These are phyloP conservation scores for Psylliodes chrysocephalus DNA, from an alignment of 2,888 invertebrate species.

Conservation along the genomic window DNA sequence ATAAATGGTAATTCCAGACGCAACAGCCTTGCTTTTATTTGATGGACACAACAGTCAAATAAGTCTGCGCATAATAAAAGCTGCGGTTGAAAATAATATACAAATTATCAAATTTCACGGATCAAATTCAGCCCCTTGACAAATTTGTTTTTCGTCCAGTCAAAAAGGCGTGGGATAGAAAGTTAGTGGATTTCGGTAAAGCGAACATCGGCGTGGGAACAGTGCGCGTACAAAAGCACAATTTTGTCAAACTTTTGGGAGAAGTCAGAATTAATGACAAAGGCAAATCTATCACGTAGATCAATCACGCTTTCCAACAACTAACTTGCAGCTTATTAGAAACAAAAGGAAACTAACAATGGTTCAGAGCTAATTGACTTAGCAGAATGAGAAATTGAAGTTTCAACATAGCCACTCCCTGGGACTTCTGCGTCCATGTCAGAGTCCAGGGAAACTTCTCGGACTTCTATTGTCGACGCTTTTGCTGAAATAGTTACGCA, in stretches of 20 bases:
- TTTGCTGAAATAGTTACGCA: too few relatives aligned
- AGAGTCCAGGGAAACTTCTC: too few relatives aligned
- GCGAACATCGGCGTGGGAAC: constrained; percentile 23
- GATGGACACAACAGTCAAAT: constrained; percentile 40
- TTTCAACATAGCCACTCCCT: too few relatives aligned
- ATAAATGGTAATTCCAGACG: constrained; percentile 16
- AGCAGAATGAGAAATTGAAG: too few relatives aligned
- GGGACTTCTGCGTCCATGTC: too few relatives aligned
- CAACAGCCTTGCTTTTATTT: constrained; percentile 28
- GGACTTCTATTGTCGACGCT: too few relatives aligned
- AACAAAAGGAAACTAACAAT: too few relatives aligned
- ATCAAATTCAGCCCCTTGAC: constrained; percentile 37
- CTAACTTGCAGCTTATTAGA: too few relatives aligned
- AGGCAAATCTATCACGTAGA: too few relatives aligned
- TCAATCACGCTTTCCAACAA: too few relatives aligned
- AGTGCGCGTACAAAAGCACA: not conserved
- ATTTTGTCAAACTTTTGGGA: not conserved
- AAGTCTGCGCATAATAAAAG: constrained; percentile 38
- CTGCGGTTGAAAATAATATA: constrained; percentile 20
- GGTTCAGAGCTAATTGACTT: too few relatives aligned
- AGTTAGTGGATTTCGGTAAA: constrained; percentile 38
- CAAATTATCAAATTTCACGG: constrained; percentile 25
- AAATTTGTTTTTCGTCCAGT: constrained; percentile 36
- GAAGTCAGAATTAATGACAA: not conserved
- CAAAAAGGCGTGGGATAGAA: constrained; percentile 38